phyloP scores from a whole-genome alignment of 2,888 invertebrate genomes.

The Venusia cambrica region DNA sequence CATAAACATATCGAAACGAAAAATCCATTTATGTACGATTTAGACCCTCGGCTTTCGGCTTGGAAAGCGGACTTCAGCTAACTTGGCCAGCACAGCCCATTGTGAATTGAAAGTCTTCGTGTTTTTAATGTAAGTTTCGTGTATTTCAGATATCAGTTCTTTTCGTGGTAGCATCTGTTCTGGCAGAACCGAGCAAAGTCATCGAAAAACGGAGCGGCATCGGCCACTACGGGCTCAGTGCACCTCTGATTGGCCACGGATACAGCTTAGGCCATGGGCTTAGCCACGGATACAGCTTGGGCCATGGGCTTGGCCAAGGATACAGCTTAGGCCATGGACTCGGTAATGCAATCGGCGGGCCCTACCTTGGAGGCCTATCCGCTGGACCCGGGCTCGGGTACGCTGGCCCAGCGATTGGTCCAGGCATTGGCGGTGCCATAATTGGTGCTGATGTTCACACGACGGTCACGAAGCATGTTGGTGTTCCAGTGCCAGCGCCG shows the following conservation, averaged over 20 bases:
- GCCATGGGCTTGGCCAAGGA: slow-evolving; percentile 13
- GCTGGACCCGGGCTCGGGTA: slow-evolving; percentile 25
- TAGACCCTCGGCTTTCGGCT: too few species aligned
- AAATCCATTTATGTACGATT: too few species aligned
- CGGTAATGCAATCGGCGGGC: slow-evolving; percentile 16
- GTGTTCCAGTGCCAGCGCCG: slow-evolving; percentile 71
- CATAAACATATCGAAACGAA: too few species aligned
- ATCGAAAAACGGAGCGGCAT: slow-evolving; percentile 69
- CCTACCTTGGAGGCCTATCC: slow-evolving; percentile 24
- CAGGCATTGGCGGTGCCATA: slow-evolving; percentile 38
- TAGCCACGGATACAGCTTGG: slow-evolving; percentile 8
- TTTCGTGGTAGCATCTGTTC: slow-evolving; percentile 58
- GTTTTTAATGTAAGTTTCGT: too few species aligned
- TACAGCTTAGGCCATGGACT: slow-evolving; percentile 9
- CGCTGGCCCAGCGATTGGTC: slow-evolving; percentile 24
- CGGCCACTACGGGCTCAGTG: slow-evolving; percentile 52
- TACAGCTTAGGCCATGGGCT: slow-evolving; percentile 34
- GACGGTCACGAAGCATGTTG: slow-evolving; percentile 73
- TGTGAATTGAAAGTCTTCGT: too few species aligned
- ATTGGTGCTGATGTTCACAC: slow-evolving; percentile 74
- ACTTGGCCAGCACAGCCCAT: too few species aligned
- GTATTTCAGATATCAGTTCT: slow-evolving; percentile 61
- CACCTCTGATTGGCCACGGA: slow-evolving; percentile 35
- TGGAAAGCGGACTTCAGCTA: too few species aligned
- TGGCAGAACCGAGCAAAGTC: slow-evolving; percentile 69